Base-by-base conservation (phyloP, 2,797 vertebrate genomes). In the Ptychadena robeensis region DNA sequence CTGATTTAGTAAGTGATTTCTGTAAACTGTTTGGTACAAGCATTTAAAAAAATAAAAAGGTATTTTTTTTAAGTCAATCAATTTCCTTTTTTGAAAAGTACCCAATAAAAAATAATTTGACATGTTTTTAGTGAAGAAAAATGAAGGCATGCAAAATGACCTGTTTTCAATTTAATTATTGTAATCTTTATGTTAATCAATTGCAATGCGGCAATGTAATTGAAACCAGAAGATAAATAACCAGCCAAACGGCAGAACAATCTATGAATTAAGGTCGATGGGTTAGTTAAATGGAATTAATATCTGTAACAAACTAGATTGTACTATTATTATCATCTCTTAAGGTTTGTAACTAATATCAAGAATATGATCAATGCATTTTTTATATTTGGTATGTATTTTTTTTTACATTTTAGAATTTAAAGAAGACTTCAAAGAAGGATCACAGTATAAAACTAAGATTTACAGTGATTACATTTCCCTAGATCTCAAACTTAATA, bases 141-240 rank as follows among this genome's bases (percentile, higher is more conserved):
- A 76, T 71, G 72, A 65, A 73, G 18, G 65, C 27, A 64, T 71
- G 72, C 66, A 80, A 81, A 85, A 76, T 65, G 66, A 80, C 78
- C 83, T 74, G 61, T 71, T 76, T 85, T 70, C 72, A 71, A 84
- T 85, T 76, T 85, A 76, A 85, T 85, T 85, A 80, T 85, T 75
- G 72, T 85, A 85, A 85, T 84, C 82, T 64, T 80, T 76, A 85
- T 81, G 83, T 85, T 85, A 85, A 85, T 85, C 72, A 85, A 85
- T 81, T 76, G 66, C 57, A 69, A 80, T 76, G 67, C 31, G 71
- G 78, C 63, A 84, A 27, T 70, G 78, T 85, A 81, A 85, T 80
- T 85, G 66, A 76, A 85, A 76, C 38, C 66, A 70, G 64, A 70
- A 75, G 72, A 85, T 70, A 81, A 76, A 81, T 81, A 76, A 76